These are phyloP conservation scores for Diorhabda sublineata DNA, from an alignment of 1,140 invertebrate species.

Conservation along the genomic window DNA sequence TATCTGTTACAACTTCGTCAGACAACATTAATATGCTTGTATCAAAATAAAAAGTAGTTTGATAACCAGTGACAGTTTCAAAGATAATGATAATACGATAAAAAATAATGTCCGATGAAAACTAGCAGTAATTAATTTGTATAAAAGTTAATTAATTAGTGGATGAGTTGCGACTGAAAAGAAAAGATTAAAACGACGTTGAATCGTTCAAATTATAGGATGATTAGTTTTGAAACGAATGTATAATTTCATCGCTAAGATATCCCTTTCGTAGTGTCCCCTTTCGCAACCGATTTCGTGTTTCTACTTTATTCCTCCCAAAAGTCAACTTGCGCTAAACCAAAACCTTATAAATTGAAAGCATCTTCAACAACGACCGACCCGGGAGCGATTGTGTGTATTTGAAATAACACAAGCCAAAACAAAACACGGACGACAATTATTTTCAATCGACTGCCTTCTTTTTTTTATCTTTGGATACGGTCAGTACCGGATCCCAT, in stretches of 20 bases:
- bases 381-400: slow-evolving; percentile 34
- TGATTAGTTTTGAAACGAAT: too few species aligned
- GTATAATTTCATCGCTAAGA: too few species aligned
- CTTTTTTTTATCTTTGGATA: slow-evolving; percentile 23
- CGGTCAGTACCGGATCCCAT: too few species aligned
- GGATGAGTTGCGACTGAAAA: not conserved
- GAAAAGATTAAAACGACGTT: not conserved
- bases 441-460: slow-evolving; percentile 41
- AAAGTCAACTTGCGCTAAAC: slow-evolving; percentile 36
- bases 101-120: slow-evolving; percentile 10
- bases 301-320: slow-evolving; percentile 38
- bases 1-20: slow-evolving; percentile 16
- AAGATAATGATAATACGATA: slow-evolving; percentile 1
- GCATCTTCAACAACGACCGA: slow-evolving; percentile 33
- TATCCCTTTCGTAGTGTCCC: too few species aligned
- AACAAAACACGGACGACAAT: slow-evolving; percentile 40
- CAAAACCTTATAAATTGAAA: slow-evolving; percentile 40
- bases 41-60: not conserved
- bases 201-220: not conserved
- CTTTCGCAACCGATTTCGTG: not conserved
- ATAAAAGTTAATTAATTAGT: slow-evolving; percentile 7
- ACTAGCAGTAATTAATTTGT: slow-evolving; percentile 10
- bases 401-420: slow-evolving; percentile 36
- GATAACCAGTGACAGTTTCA: slow-evolving; percentile 15
- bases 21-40: slow-evolving; percentile 8